These are phyloP conservation scores for Listronotus oregonensis DNA, from an alignment of 1,140 invertebrate genomes.

Conservation along the genomic window DNA sequence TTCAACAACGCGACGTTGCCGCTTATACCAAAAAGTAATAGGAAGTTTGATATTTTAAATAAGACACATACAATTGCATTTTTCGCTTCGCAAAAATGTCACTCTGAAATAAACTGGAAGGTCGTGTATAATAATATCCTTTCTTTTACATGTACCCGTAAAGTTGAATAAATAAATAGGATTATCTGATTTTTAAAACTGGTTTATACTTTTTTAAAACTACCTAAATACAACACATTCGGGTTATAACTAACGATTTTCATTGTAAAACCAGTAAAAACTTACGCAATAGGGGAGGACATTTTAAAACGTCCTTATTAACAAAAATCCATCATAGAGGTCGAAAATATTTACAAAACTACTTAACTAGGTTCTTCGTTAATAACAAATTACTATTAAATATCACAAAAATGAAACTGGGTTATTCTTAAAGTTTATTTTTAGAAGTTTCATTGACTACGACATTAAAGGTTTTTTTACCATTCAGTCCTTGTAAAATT, in stretches of 20 bases:
- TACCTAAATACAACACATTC: background rate
- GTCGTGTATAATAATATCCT: too few species aligned
- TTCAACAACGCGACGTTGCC: too few species aligned
- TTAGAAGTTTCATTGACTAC: conserved; percentile 29
- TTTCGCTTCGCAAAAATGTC: too few species aligned
- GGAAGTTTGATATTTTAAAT: too few species aligned
- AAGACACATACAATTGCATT: too few species aligned
- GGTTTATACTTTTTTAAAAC: conserved; percentile 1
- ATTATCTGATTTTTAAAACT: background rate
- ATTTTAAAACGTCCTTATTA: conserved; percentile 6
- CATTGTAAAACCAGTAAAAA: conserved; percentile 24
- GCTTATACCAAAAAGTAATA: too few species aligned
- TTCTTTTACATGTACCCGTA: too few species aligned
- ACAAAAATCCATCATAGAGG: conserved; percentile 22
- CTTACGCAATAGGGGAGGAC: conserved; percentile 24
- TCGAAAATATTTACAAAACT: conserved; percentile 28
- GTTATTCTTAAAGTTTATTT: conserved; percentile 12
- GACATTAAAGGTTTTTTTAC: background rate
- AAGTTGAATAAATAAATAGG: background rate
- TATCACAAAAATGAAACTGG: conserved; percentile 34
- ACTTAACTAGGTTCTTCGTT: conserved; percentile 20
- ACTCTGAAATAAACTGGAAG: too few species aligned
- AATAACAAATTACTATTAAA: conserved; percentile 29
- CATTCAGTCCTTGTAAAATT: background rate
- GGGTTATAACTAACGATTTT: background rate